Conservation (phyloP, 2,888 invertebrate genomes). For the Elysia crispata region DNA sequence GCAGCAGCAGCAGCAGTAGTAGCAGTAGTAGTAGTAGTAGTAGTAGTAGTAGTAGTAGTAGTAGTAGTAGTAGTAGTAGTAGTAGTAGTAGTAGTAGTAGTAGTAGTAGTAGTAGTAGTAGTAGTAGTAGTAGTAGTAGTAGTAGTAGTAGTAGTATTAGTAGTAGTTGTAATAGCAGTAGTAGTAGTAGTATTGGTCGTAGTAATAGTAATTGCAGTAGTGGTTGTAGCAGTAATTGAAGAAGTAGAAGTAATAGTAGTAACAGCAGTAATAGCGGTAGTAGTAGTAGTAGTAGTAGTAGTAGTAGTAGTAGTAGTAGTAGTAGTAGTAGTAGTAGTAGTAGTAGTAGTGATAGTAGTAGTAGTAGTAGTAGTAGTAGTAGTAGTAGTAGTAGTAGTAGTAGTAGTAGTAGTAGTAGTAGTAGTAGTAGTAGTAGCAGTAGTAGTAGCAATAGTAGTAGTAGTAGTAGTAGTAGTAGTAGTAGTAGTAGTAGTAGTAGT, state of each 20-base stretch:
- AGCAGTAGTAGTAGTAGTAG: slow-evolving; percentile 15
- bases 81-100: not conserved
- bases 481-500: not conserved
- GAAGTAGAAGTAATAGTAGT: no score
- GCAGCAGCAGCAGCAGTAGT: slow-evolving; percentile 22
- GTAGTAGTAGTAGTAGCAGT: slow-evolving; percentile 4
- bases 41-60: not conserved
- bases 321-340: slow-evolving; percentile 23
- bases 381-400: slow-evolving; percentile 9
- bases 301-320: slow-evolving; percentile 17
- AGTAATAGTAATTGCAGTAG: no score
- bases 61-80: not conserved
- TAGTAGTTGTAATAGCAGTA: no score
- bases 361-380: slow-evolving; percentile 9
- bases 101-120: not conserved
- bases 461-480: not conserved
- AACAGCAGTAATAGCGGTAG: slow-evolving; percentile 2
- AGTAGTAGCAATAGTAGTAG: not conserved
- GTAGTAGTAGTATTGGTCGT: no score
- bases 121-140: slow-evolving; percentile 25
- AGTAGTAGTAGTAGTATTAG: slow-evolving; percentile 31
- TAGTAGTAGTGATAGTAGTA: slow-evolving; percentile 5
- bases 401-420: slow-evolving; percentile 4
- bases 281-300: slow-evolving; percentile 26
- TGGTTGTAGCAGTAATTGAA: no score